Evolutionary conservation across 1,140 invertebrate species (phyloP).

Genomic region (Drosophila simulans): DNA sequence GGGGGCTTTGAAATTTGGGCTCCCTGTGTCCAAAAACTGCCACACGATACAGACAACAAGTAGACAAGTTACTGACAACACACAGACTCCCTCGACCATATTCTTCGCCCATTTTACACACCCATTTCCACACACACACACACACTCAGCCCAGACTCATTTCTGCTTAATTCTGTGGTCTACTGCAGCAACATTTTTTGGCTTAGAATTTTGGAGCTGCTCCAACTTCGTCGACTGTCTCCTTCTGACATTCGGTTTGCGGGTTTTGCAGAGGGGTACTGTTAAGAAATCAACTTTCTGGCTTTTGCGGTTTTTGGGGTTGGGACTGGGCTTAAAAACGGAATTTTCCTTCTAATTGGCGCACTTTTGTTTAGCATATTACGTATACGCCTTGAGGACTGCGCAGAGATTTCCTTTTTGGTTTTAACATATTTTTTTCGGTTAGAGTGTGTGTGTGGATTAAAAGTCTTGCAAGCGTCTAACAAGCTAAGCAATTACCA

Average conservation of each 20-base stretch:
- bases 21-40: constrained; percentile 33
- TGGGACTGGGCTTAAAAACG: constrained; percentile 64
- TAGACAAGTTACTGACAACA: constrained; percentile 75
- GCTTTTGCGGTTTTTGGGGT: constrained; percentile 65
- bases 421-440: constrained; percentile 14
- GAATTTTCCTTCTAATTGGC: constrained; percentile 77
- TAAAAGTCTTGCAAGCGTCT: constrained; percentile 67
- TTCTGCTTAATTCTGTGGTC: constrained; percentile 72
- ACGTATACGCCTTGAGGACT: constrained; percentile 47
- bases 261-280: constrained; percentile 18
- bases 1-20: constrained; percentile 42
- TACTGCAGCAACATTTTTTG: constrained; percentile 53
- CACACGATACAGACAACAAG: constrained; percentile 73
- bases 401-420: constrained; percentile 16
- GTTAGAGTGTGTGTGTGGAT: constrained; percentile 19
- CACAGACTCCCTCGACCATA: constrained; percentile 11
- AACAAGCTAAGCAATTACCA: constrained; percentile 76
- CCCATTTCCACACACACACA: not conserved
- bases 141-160: constrained; percentile 18
- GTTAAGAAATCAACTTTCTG: constrained; percentile 80
- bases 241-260: constrained; percentile 57
- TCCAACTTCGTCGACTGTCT: constrained; percentile 38
- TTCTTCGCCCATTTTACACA: not conserved
- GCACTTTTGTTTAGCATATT: constrained; percentile 80
- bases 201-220: constrained; percentile 43